These are phyloP conservation scores for Apodemia zela DNA, from an alignment of 2,888 invertebrate species.

Conservation along the genomic window DNA sequence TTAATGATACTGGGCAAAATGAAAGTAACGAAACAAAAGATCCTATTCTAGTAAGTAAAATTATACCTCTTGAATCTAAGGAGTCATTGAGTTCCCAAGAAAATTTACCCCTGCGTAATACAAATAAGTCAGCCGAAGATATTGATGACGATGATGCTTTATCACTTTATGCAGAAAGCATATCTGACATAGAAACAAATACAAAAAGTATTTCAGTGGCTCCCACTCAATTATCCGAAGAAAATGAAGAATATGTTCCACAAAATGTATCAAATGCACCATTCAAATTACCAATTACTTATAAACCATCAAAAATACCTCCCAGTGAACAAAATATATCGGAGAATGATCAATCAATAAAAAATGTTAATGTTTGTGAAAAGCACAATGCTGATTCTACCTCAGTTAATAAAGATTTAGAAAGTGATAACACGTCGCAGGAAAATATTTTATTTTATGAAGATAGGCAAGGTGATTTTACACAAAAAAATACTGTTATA, in stretches of 20 bases:
- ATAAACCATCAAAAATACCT: conserved; percentile 45
- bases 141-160: conserved; percentile 59
- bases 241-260: conserved; percentile 50
- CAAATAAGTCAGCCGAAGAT: conserved; percentile 26
- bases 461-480: conserved; percentile 19
- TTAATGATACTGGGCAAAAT: conserved; percentile 6
- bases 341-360: conserved; percentile 22
- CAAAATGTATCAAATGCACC: conserved; percentile 32
- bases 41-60: background rate
- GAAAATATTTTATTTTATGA: conserved; percentile 22
- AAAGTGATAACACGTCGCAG: conserved; percentile 16
- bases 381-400: conserved; percentile 61
- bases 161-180: conserved; percentile 64
- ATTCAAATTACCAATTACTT: conserved; percentile 33
- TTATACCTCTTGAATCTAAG: background rate
- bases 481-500: conserved; percentile 4
- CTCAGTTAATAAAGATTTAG: conserved; percentile 41
- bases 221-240: conserved; percentile 19
- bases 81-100: background rate
- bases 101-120: background rate
- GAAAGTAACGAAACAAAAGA: background rate
- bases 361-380: conserved; percentile 41
- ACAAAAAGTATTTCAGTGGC: conserved; percentile 35
- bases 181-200: conserved; percentile 54
- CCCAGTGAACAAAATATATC: conserved; percentile 19